Conservation (phyloP, 2,113 vertebrate species). For the Willisornis vidua region DNA sequence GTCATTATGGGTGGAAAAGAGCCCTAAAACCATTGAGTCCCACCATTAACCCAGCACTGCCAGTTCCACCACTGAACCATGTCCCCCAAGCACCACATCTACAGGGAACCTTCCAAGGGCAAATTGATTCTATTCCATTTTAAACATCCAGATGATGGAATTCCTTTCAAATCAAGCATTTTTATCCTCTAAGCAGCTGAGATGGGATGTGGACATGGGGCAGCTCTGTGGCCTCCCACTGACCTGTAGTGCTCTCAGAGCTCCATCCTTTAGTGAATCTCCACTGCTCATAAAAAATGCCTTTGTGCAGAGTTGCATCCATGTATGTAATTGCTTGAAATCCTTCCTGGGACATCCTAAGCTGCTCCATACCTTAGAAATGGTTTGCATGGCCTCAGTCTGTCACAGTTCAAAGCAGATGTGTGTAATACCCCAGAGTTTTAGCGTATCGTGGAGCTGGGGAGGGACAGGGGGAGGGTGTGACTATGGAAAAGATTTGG, state of each 20-base stretch:
- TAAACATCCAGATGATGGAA: not conserved
- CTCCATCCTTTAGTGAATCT: not conserved
- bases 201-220: not conserved
- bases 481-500: not conserved
- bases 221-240: fast-evolving
- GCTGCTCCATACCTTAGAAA: not conserved
- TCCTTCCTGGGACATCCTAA: not conserved
- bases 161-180: not conserved
- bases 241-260: not conserved
- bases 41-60: not conserved
- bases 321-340: not conserved
- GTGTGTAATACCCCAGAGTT: not conserved
- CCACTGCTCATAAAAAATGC: not conserved
- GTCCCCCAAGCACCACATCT: not conserved
- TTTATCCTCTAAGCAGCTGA: not conserved
- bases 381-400: not conserved
- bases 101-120: not conserved
- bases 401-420: not conserved
- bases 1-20: not conserved
- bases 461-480: not conserved
- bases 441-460: not conserved
- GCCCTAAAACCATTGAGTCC: not conserved
- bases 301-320: not conserved
- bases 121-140: not conserved
- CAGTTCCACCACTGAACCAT: not conserved